Evolutionary conservation across 2,888 invertebrate species (phyloP).

Genomic region (Drosophila villosipedis): DNA sequence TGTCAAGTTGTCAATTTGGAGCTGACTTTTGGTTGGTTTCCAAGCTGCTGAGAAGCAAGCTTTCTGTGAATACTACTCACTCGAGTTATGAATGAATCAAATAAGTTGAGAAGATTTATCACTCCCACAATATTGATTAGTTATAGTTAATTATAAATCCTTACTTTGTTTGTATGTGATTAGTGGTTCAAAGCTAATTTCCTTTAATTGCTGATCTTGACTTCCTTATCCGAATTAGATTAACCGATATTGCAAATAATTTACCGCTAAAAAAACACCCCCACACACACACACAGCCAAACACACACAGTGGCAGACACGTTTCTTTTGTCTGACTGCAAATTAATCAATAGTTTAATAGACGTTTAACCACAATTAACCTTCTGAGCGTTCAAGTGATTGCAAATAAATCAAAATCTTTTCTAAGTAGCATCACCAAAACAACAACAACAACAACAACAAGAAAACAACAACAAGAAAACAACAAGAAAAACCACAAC

Average conservation of each 20-base stretch:
- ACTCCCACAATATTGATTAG: background rate
- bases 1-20: background rate
- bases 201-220: conserved; percentile 25
- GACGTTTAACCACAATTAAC: conserved; percentile 74
- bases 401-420: conserved; percentile 70
- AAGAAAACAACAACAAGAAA: conserved; percentile 35
- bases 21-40: conserved; percentile 15
- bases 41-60: background rate
- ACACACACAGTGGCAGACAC: conserved; percentile 2
- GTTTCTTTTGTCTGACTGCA: conserved; percentile 44
- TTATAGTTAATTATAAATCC: background rate
- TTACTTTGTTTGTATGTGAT: background rate
- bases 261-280: background rate
- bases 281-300: background rate
- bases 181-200: conserved; percentile 17
- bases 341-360: conserved; percentile 73
- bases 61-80: background rate
- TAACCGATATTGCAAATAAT: conserved; percentile 42
- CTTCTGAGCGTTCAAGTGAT: conserved; percentile 71
- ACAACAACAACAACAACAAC: conserved; percentile 22
- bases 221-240: conserved; percentile 57
- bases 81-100: conserved; percentile 11
- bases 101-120: conserved; percentile 11
- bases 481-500: conserved; percentile 19
- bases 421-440: conserved; percentile 41